Base-by-base conservation (phyloP, 1,140 invertebrate genomes). In the Propsilocerus akamusi region DNA sequence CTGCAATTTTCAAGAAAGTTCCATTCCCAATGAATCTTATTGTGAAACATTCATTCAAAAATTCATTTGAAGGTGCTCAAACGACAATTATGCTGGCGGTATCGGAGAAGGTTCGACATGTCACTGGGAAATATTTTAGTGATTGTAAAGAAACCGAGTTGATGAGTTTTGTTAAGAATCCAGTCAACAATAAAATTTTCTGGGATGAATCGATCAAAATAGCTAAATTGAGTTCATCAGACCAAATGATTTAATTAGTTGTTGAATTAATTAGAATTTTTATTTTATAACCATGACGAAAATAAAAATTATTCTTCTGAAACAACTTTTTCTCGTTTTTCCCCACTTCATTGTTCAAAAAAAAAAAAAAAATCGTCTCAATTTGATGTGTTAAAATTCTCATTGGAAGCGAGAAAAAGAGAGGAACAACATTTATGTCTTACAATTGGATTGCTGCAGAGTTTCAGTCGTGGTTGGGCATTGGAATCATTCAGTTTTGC, bases 1-100 rank as follows among this genome's bases (percentile, higher is more conserved):
- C 80, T 10, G 83, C 81, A 3, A 86, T 92, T 47, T 87, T 83
- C 81, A 74, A 78, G 48, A 83, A 76, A 49, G 76, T 86, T 0
- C 83, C 83, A 0, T 73, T 73, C 49, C 81, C 82, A 1, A 59
- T 87, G 0, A 84, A 76, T 48, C 47, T 78, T 3, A 56, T 70
- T 20, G 56, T 68, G 25, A 70, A 69, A 48, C 52, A 64, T 5
- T 59, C 72, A 46, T 71, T 74, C 52, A 76, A 80, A 56, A 72
- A 66, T 6, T 55, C 72, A 0, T 60, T 68, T 50, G 70, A 79
- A 58, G 81, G 81, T 2, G 78, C 80, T 0, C 79, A 83, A 53
- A 83, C 81, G 0, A 66, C 66, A 0, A 71, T 85, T 26, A 74
- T 81, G 63, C 60, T 82, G 12, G 80, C 83, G 0, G 73, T 82